Evolutionary conservation across 2,888 invertebrate species (phyloP), one percentile per base, ranked within the genome.

Genomic region (Crematogaster levior): DNA sequence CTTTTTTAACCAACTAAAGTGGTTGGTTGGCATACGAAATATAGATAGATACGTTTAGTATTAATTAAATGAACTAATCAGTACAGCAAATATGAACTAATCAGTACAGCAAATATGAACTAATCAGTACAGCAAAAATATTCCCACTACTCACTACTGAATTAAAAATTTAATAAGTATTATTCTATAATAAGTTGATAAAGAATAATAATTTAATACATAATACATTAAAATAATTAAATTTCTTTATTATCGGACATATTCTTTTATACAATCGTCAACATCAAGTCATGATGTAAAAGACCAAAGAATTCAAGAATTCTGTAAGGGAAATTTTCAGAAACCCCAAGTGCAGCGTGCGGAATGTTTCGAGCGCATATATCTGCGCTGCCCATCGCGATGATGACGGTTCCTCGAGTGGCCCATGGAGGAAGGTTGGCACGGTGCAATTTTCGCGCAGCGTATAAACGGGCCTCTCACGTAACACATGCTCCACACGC

Each of bases 401-500:
- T 21, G 66, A 66, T 53, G 80, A 81, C 37, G 80, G 56, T 73
- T 72, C 63, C 48, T 65, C 51, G 56, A 30, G 61, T 48, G 56
- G 61, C 43, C 56, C 60, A 65, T n/a, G 73, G 58, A 58, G 58
- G 63, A 58, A 75, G 70, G 60, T 60, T 51, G 60, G 84, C 66
- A 53, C 43, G 56, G 60, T 79, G 83, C 77, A 65, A 88, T 86
- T 88, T 88, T 89, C 83, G 77, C 81, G 65, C 73, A 58, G 51
- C 40, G 73, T 46, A 61, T n/a, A n/a, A 82, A 63, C 70, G 89
- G 81, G 43, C 81, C 83, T 84, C 82, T 84, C 85, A 60, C 80
- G 84, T 87, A 89, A 88, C 83, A 79, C 85, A 86, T 77, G 85
- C 86, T 83, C 84, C 72, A 51, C 81, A 80, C 84, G 66, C 84